Base-by-base conservation (phyloP, 1,140 invertebrate species). In the Ylistrum balloti region DNA sequence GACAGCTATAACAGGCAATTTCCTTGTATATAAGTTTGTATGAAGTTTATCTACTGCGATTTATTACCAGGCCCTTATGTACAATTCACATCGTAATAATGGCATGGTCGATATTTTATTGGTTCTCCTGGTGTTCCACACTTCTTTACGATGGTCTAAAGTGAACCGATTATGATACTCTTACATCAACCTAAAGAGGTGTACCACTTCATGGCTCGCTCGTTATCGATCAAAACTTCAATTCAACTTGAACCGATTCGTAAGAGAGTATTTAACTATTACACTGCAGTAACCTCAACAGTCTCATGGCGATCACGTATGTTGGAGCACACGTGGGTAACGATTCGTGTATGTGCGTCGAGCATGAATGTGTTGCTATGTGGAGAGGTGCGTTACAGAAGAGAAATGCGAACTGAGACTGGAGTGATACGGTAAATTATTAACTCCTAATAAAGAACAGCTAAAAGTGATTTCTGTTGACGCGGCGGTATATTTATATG, bases 231-330 rank as follows among this genome's bases (percentile, higher is more conserved):
- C 56, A 5, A n/a, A 2, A 11, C 56, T 5, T 74, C 56, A 5
- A 74, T 74, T 74, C 56, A 74, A 74, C 56, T n/a, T 5, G 56
- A 74, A 74, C 56, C 56, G 56, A 74, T 74, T 74, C 22, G 56
- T 74, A 74, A n/a, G 0, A 74, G 56, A 17, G 17, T 74, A n/a
- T 22, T 74, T 74, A 74, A 74, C 56, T 28, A 28, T 74, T 74
- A 74, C 56, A 74, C 28, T 74, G 56, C 22, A 74, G 56, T 74
- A 74, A 74, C 56, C 56, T 74, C 22, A 74, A 74, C 22, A 74
- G 22, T n/a, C 56, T 28, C 56, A 2, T 28, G 22, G 56, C 9
- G 56, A 74, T 74, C 56, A 74, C 56, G 28, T 74, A 28, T 28
- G 56, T n/a, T 74, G 5, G 56, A 74, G 22, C 56, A 74, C 56